A percentile compares a stretch with the other conserved stretches of the same genome.
These are phyloP conservation scores for Apus apus DNA, from an alignment of 2,113 vertebrate species.

Conservation along the genomic window DNA sequence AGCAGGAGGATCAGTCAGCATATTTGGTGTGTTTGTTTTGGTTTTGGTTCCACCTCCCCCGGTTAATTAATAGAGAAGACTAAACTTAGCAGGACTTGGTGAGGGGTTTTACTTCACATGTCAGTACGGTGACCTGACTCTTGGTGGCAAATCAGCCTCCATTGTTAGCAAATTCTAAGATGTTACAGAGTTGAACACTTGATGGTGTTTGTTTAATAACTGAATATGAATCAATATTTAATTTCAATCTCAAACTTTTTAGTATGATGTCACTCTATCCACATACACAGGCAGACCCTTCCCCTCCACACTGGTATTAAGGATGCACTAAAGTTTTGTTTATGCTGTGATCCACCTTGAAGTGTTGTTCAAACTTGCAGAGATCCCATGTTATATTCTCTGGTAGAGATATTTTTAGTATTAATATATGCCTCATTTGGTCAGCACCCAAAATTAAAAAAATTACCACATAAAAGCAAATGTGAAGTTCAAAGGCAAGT, in stretches of 20 bases:
- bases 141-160: not conserved
- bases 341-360: not conserved
- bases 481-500: not conserved
- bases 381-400: not conserved
- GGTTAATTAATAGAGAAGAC: not conserved
- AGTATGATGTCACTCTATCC: not conserved
- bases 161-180: not conserved
- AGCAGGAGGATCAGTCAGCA: not conserved
- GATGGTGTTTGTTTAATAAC: not conserved
- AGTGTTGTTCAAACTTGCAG: conserved; percentile 18
- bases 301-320: not conserved
- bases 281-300: not conserved
- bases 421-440: not conserved
- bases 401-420: not conserved
- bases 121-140: not conserved
- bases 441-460: not conserved
- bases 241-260: not conserved
- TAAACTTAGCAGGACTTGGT: not conserved
- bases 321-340: not conserved
- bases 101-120: not conserved
- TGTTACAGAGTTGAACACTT: not conserved
- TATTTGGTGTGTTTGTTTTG: not conserved
- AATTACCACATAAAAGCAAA: conserved; percentile 20
- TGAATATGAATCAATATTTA: not conserved
- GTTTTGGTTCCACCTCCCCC: not conserved